A percentile compares a stretch with the other conserved stretches of the same genome.
phyloP scores from a whole-genome alignment of 2,888 invertebrate genomes.

The Sceliomorpha sp. region DNA sequence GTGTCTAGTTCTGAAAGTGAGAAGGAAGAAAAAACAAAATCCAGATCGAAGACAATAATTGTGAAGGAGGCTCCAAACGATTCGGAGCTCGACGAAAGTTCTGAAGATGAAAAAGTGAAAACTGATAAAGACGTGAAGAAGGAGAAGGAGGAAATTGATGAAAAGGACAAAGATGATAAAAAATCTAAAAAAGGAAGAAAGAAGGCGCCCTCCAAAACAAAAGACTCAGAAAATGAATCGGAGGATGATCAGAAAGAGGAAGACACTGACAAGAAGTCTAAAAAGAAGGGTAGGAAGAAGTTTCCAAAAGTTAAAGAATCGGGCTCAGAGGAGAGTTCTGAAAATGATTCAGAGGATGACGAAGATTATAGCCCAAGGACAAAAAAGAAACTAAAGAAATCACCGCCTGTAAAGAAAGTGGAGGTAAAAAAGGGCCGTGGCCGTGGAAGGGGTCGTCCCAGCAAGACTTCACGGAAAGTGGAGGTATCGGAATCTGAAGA shows the following conservation, averaged over 20 bases:
- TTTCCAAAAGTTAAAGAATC: slow-evolving; percentile 60
- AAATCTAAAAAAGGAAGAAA: slow-evolving; percentile 36
- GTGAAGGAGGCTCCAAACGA: slow-evolving; percentile 72
- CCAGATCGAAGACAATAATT: slow-evolving; percentile 71
- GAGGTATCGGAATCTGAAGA: slow-evolving; percentile 41
- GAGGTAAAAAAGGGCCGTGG: slow-evolving; percentile 60
- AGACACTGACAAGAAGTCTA: slow-evolving; percentile 48
- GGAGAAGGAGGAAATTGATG: slow-evolving; percentile 16
- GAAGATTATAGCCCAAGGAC: slow-evolving; percentile 72
- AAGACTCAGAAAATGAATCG: slow-evolving; percentile 32
- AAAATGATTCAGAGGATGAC: slow-evolving; percentile 68
- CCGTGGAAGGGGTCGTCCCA: slow-evolving; percentile 56
- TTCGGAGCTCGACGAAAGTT: slow-evolving; percentile 73
- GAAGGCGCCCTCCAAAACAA: no score
- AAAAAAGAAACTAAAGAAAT: slow-evolving; percentile 66
- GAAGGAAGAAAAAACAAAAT: slow-evolving; percentile 59
- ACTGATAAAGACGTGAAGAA: slow-evolving; percentile 21
- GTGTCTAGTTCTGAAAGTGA: slow-evolving; percentile 65
- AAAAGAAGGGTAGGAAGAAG: slow-evolving; percentile 60
- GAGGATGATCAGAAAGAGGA: slow-evolving; percentile 12
- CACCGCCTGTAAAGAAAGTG: slow-evolving; percentile 55
- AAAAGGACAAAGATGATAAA: slow-evolving; percentile 38
- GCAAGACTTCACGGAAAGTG: slow-evolving; percentile 51
- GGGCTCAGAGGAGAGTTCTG: slow-evolving; percentile 66
- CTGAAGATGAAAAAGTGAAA: slow-evolving; percentile 64